Evolutionary conservation across 2,113 vertebrate genomes (phyloP).

Genomic region (Bubo bubo): DNA sequence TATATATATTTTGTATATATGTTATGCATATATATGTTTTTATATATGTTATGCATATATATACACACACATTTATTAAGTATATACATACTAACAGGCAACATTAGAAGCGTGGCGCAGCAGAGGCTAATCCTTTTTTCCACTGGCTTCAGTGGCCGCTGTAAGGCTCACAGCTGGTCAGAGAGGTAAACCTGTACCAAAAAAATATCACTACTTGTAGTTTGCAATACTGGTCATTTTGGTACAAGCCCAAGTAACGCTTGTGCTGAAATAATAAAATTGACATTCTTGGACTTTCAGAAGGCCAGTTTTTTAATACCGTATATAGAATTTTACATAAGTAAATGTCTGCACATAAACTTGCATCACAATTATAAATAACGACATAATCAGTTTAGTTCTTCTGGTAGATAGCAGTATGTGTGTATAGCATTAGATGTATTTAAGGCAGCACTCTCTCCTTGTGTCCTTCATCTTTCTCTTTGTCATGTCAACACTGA

Average conservation of each 20-base stretch:
- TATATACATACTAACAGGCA: not conserved
- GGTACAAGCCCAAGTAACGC: not conserved
- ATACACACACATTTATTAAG: not conserved
- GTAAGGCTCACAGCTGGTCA: accelerated
- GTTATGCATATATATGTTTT: not conserved
- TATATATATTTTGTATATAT: no score
- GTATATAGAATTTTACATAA: not conserved
- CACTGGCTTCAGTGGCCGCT: not conserved
- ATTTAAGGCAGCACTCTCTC: not conserved
- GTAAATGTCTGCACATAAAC: not conserved
- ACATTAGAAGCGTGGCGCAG: not conserved
- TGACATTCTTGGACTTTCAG: not conserved
- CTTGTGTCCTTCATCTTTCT: not conserved
- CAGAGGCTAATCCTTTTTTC: not conserved
- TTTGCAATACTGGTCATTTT: not conserved
- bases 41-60: not conserved
- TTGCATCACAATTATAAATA: not conserved
- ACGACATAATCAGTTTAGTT: not conserved
- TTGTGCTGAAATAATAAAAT: not conserved
- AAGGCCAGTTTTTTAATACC: not conserved
- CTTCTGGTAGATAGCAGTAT: not conserved
- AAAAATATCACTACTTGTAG: not conserved
- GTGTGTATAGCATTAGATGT: not conserved
- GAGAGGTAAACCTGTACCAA: not conserved
- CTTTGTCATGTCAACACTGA: not conserved